Evolutionary conservation across 2,797 vertebrate genomes (phyloP).

Genomic region (Echiichthys vipera): DNA sequence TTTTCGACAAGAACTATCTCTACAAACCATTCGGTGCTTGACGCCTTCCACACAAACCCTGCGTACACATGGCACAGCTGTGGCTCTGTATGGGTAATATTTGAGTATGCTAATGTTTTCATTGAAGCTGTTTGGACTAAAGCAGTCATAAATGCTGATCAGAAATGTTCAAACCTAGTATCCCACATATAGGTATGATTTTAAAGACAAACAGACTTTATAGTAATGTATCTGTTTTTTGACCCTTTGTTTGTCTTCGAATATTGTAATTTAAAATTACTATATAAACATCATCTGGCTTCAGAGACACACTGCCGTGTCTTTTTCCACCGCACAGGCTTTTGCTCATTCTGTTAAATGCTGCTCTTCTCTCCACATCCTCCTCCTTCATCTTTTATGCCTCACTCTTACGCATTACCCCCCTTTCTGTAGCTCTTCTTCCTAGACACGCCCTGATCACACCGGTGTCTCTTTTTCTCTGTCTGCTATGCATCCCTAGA

Average conservation of each 20-base stretch:
- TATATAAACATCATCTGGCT: not conserved
- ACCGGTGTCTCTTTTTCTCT: not conserved
- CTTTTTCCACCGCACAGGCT: conserved; percentile 11
- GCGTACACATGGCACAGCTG: conserved; percentile 25
- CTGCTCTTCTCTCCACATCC: not conserved
- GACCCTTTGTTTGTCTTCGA: not conserved
- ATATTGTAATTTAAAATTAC: not conserved
- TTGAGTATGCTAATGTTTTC: conserved; percentile 31
- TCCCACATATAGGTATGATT: not conserved
- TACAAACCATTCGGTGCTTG: conserved; percentile 3
- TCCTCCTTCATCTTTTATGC: not conserved
- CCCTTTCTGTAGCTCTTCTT: not conserved
- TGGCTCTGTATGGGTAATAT: conserved; percentile 8
- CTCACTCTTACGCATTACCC: not conserved
- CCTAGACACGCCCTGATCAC: conserved; percentile 23
- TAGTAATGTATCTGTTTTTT: conserved; percentile 4
- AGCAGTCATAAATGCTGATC: not conserved
- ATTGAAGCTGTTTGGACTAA: conserved; percentile 25
- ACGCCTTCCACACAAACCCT: not conserved
- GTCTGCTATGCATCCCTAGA: conserved; percentile 13
- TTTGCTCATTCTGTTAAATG: conserved; percentile 12
- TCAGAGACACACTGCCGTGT: not conserved
- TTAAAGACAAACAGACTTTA: not conserved
- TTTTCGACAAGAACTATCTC: conserved; percentile 7
- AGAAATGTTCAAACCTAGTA: conserved; percentile 4